Base-by-base conservation (phyloP, 2,113 vertebrate species). In the Loxodonta africana region DNA sequence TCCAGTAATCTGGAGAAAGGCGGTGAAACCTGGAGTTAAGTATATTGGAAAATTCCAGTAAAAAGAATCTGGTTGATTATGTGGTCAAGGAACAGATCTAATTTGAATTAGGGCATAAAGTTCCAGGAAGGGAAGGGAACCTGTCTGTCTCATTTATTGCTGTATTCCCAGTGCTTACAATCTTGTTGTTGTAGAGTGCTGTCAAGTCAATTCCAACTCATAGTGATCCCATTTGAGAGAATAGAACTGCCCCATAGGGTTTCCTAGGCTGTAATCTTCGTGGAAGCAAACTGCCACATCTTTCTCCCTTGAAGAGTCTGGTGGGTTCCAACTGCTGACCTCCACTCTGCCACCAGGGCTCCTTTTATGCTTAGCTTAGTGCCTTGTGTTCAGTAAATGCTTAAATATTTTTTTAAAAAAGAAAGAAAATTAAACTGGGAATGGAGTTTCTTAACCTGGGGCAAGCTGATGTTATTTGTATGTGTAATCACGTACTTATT, bases 381-480 rank as follows among this genome's bases (percentile, higher is more conserved):
- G 37, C 67, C 65, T 88, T 46, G n/a, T 33, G 53, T 89, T 89
- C 71, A 85, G 23, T 20, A 88, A n/a, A 69, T n/a, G 76, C 67
- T 69, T 89, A 67, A 85, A 81, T 46, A 65, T 86, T 23, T 77
- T 80, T 80, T 88, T 78, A 71, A 74, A 51, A 87, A 91, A 82
- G 46, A 86, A 83, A 87, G 83, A 30, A 96, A 84, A 63, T 10
- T 84, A 82, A 92, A 73, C 30, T 85, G 65, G 46, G 44, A 90
- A 81, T 88, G 23, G 41, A 63, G n/a, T 86, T 76, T 82, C 67
- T 83, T 62, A 77, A 65, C 44, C 53, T 80, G 63, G 65, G 67
- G 73, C 46, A 67, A 74, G 74, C 3, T 46, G 28, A 57, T 83
- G 37, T 69, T 89, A 81, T 86, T 88, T 33, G 30, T 25, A 48